These are phyloP conservation scores for Allenopithecus nigroviridis DNA, from an alignment of 2,797 vertebrate species.

Conservation along the genomic window DNA sequence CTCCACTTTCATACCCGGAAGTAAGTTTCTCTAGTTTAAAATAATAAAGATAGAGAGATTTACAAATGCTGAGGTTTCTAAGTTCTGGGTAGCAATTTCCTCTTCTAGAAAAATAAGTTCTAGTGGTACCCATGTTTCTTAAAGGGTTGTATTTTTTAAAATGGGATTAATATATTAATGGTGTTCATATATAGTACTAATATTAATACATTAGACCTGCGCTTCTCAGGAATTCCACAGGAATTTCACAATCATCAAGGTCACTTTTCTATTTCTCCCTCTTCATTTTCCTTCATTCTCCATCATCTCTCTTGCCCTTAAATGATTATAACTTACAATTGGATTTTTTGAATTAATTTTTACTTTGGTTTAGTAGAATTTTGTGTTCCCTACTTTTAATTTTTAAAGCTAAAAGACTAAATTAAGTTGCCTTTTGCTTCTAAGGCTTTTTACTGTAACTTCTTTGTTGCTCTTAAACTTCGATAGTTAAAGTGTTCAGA, in stretches of 20 bases:
- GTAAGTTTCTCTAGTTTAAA: not conserved
- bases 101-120: not conserved
- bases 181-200: not conserved
- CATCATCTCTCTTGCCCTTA: not conserved
- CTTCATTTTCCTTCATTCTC: not conserved
- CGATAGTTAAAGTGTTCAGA: not conserved
- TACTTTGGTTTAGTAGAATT: not conserved
- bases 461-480: not conserved
- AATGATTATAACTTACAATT: not conserved
- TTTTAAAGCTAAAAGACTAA: constrained; percentile 27
- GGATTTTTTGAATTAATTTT: not conserved
- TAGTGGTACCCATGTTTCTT: not conserved
- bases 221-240: constrained; percentile 8
- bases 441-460: not conserved
- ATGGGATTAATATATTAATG: not conserved
- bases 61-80: not conserved
- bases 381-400: not conserved
- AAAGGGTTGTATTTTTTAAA: not conserved
- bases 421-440: not conserved
- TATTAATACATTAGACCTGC: not conserved
- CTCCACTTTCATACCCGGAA: not conserved
- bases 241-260: not conserved
- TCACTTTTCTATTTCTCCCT: not conserved
- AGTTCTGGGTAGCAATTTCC: not conserved
- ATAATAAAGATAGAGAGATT: not conserved